A percentile compares a stretch with the other conserved stretches of the same genome.
phyloP scores from a whole-genome alignment of 2,797 vertebrate genomes.

The Eulemur rubriventer region DNA sequence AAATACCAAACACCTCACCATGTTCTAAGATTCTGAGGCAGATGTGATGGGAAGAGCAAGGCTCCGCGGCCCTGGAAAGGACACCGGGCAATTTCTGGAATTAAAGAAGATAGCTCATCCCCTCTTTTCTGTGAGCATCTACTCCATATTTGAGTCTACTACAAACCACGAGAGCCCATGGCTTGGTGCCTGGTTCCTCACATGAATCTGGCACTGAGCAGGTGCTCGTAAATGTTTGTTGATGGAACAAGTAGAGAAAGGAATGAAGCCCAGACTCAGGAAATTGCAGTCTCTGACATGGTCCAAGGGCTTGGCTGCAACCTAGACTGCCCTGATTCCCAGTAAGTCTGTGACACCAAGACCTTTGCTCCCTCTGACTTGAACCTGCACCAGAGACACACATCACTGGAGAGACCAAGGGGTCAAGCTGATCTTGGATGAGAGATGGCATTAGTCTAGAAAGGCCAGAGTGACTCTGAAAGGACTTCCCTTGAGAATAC shows the following conservation, averaged over 20 bases:
- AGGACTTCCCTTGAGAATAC: not conserved
- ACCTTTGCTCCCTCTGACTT: not conserved
- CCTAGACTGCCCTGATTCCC: not conserved
- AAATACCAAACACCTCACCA: not conserved
- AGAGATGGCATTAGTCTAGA: not conserved
- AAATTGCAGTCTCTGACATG: not conserved
- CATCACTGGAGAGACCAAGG: not conserved
- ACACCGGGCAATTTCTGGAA: not conserved
- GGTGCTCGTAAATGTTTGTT: not conserved
- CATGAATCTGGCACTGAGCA: not conserved
- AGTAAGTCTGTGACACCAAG: conserved; percentile 12
- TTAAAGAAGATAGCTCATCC: not conserved
- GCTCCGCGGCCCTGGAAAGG: not conserved
- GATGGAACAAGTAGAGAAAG: not conserved
- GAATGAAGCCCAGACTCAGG: not conserved
- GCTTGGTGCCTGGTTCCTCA: not conserved
- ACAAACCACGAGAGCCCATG: not conserved
- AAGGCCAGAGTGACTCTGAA: not conserved
- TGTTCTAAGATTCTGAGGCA: not conserved
- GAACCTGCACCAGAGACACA: not conserved
- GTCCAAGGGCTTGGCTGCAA: not conserved
- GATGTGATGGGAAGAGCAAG: not conserved
- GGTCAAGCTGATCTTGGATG: not conserved
- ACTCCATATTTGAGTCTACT: not conserved
- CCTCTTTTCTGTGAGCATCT: not conserved